phyloP scores from a whole-genome alignment of 2,888 invertebrate genomes.

The Cerastoderma edule region DNA sequence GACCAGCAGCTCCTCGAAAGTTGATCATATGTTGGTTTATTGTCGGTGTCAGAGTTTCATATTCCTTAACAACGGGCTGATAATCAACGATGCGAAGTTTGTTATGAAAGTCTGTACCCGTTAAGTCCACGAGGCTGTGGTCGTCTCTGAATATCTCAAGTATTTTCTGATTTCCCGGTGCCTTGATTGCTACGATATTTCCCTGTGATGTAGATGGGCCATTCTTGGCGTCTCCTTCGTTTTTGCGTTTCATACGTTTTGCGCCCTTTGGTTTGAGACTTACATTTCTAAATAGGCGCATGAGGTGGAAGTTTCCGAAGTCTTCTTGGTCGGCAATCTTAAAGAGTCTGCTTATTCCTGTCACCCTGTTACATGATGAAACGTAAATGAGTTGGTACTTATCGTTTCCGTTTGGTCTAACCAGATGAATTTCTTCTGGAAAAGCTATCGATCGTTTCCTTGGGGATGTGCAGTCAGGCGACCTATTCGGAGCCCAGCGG shows the following conservation, averaged over 20 bases:
- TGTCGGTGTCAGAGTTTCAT: neutral
- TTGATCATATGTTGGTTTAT: neutral
- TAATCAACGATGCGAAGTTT: constrained; percentile 25
- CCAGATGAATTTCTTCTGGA: constrained; percentile 29
- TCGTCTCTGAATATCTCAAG: constrained; percentile 3
- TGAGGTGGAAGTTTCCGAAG: neutral
- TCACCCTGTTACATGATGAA: constrained; percentile 57
- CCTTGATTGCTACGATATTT: neutral
- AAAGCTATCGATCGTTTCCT: constrained; percentile 36
- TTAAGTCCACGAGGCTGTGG: constrained; percentile 4
- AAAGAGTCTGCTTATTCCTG: constrained; percentile 36
- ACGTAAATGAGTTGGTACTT: constrained; percentile 62
- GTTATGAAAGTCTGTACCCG: constrained; percentile 15
- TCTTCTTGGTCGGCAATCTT: neutral
- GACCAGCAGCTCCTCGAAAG: neutral
- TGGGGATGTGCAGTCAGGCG: constrained; percentile 38
- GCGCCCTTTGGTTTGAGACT: neutral
- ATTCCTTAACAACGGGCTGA: constrained; percentile 43
- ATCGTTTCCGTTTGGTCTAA: constrained; percentile 34
- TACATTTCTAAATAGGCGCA: neutral
- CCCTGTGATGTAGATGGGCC: too few species aligned
- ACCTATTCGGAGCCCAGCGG: constrained; percentile 39
- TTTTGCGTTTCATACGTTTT: constrained; percentile 8
- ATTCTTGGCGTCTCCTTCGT: neutral
- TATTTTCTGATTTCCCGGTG: constrained; percentile 3